Base-by-base conservation (phyloP, 2,888 invertebrate species). In the Caenorhabditis afra region DNA sequence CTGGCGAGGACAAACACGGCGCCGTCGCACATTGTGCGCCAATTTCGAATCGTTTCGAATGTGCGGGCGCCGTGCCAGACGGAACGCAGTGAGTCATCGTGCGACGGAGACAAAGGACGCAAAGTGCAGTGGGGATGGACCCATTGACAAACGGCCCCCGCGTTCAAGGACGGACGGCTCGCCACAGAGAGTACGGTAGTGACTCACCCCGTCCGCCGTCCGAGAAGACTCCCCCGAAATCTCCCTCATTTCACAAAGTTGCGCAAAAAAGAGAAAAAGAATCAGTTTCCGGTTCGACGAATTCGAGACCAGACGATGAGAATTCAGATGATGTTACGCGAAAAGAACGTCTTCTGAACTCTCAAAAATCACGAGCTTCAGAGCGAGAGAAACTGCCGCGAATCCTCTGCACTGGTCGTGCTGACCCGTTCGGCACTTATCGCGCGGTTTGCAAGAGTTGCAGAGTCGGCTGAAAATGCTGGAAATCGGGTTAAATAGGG, bases 31-130 rank as follows among this genome's bases (percentile, higher is more conserved):
- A 58, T 57, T 59, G 59, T 70, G 61, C 70, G 70, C 70, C 70
- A 70, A 70, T 58, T 70, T 70, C 70, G 70, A 70, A 70, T 53
- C 37, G 50, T 61, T 70, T 61, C 70, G 70, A 70, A 59, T 59
- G 29, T 29, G 4, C 52, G 58, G 47, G 47, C 52, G 55, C 52
- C 52, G 66, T 66, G 65, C 55, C 53, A 55, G 44, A 41, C 35
- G 45, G 39, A 23, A 22, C 18, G n/a, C n/a, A 20, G 39, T 67
- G 58, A 58, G 50, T 58, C 58, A 67, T 50, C 16, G 23, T 11
- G 12, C n/a, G n/a, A n/a, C n/a, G n/a, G n/a, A n/a, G 39, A 50
- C 65, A 52, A 45, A 44, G 53, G 53, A 3, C 18, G 57, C 35
- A 52, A 20, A 49, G 66, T 52, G 64, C 52, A 64, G 20, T 5